phyloP scores from a whole-genome alignment of 2,797 vertebrate genomes.

The Vespertilio murinus region DNA sequence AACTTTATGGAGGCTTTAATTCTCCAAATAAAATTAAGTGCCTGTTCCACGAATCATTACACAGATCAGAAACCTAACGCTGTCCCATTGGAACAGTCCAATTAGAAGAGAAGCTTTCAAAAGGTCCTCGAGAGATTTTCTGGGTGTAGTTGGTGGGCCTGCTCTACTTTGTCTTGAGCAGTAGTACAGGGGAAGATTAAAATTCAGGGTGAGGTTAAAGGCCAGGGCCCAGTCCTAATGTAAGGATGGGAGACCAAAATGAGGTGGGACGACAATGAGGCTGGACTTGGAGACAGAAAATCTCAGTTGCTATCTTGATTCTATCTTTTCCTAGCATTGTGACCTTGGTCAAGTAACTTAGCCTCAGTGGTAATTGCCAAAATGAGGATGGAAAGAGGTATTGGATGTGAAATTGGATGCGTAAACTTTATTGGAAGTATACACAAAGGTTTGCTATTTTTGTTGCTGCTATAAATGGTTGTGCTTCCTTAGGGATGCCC shows the following conservation, averaged over 20 bases:
- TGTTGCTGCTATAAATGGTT: neutral
- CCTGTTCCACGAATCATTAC: slow-evolving; percentile 80
- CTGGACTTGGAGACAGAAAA: slow-evolving; percentile 55
- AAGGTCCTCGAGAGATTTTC: slow-evolving; percentile 77
- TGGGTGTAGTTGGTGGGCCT: slow-evolving; percentile 58
- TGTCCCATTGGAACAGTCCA: slow-evolving; percentile 74
- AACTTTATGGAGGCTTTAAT: slow-evolving; percentile 78
- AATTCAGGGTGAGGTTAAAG: slow-evolving; percentile 3
- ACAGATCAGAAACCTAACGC: slow-evolving; percentile 78
- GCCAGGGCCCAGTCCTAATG: neutral
- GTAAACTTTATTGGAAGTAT: neutral
- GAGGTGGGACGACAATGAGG: neutral
- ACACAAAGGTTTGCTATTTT: neutral
- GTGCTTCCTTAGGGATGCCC: neutral
- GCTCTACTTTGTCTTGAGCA: neutral
- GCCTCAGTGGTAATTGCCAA: neutral
- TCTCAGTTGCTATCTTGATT: neutral
- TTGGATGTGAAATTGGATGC: neutral
- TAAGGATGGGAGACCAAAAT: neutral
- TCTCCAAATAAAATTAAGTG: slow-evolving; percentile 76
- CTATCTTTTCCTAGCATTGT: slow-evolving; percentile 11
- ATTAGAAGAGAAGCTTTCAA: slow-evolving; percentile 78
- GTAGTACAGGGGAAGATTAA: neutral
- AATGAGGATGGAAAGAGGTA: neutral
- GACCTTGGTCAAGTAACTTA: slow-evolving; percentile 13